Evolutionary conservation across 23 tunicate species (phyloP).

Genomic region (Oikopleura dioica): DNA sequence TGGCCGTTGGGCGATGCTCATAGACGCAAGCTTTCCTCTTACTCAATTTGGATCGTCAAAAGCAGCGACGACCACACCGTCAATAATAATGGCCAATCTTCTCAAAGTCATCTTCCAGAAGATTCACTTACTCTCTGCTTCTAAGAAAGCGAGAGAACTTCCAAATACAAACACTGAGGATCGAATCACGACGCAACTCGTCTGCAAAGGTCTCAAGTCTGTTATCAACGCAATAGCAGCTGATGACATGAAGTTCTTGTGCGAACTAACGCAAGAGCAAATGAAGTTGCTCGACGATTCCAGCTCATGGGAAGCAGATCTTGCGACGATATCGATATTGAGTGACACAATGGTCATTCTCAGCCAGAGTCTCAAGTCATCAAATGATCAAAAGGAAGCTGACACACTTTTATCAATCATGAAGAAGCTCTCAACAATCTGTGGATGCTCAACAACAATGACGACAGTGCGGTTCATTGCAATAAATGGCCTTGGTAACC

Average conservation of each 20-base stretch:
- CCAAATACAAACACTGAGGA: background rate
- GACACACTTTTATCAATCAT: background rate
- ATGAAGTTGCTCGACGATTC: background rate
- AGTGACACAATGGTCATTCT: background rate
- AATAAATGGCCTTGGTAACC: constrained; percentile 3
- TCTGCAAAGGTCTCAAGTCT: constrained; percentile 8
- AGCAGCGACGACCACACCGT: background rate
- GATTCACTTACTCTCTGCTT: background rate
- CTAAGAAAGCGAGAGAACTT: background rate
- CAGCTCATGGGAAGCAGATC: background rate
- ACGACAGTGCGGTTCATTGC: background rate
- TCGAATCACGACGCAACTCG: constrained; percentile 1
- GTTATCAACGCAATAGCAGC: too few species aligned
- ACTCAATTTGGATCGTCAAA: background rate
- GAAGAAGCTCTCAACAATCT: background rate
- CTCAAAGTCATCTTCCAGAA: background rate
- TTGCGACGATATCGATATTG: background rate
- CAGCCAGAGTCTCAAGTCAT: background rate
- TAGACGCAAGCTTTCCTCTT: background rate
- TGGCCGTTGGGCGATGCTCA: constrained; percentile 3
- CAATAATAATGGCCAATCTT: constrained; percentile 9
- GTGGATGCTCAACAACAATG: background rate
- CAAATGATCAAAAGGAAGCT: background rate
- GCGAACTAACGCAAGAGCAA: background rate
- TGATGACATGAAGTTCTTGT: too few species aligned